These are phyloP conservation scores for Plusia festucae DNA, from an alignment of 2,888 invertebrate species.

Conservation along the genomic window DNA sequence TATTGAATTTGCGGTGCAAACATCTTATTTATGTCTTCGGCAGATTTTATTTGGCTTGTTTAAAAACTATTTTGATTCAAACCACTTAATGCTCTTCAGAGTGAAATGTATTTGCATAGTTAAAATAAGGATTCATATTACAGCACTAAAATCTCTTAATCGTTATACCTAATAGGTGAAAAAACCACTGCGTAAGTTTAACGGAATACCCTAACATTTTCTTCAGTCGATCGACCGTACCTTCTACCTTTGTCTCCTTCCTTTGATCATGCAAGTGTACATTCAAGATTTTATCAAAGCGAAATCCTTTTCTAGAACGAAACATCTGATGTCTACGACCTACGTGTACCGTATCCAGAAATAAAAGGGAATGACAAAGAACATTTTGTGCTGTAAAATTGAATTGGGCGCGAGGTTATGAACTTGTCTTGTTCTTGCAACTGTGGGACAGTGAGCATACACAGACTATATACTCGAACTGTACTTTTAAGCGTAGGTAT, in stretches of 20 bases:
- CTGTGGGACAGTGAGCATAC: neutral
- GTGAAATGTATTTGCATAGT: neutral
- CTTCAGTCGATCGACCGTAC: neutral
- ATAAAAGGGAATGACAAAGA: neutral
- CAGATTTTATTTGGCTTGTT: no score
- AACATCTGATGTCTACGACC: slow-evolving; percentile 3
- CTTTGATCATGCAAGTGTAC: neutral
- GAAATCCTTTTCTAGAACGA: neutral
- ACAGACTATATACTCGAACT: neutral
- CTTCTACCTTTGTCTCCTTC: neutral
- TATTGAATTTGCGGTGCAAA: no score
- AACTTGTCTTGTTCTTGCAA: neutral
- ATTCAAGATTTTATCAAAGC: neutral
- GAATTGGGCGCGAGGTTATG: slow-evolving; percentile 5
- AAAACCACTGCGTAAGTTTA: no score
- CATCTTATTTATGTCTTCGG: no score
- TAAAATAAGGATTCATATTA: neutral
- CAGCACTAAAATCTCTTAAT: neutral
- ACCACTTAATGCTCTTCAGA: neutral
- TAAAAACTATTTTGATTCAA: neutral
- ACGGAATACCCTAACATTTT: neutral
- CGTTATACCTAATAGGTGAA: no score
- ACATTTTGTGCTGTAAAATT: neutral
- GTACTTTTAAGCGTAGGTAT: no score
- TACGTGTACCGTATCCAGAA: neutral